Evolutionary conservation across 1,140 invertebrate genomes (phyloP).

Genomic region (Drosophila bipectinata): DNA sequence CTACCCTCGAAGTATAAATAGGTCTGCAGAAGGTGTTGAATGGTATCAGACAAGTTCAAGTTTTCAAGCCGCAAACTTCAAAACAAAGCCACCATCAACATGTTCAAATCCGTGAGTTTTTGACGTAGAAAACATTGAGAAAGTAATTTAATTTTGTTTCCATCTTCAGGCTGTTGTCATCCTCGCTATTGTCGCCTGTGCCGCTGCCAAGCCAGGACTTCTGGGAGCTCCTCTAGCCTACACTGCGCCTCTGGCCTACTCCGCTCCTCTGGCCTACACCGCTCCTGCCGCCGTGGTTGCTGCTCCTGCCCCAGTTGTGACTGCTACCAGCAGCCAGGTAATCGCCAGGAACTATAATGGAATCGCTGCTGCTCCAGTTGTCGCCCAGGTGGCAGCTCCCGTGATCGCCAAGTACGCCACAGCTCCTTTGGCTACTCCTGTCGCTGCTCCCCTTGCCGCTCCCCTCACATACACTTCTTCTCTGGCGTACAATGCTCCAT

Average conservation of each 20-base stretch:
- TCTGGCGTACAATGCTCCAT: not conserved
- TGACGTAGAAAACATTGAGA: not conserved
- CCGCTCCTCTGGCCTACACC: not conserved
- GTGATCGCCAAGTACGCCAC: constrained; percentile 20
- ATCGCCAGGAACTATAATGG: constrained; percentile 84
- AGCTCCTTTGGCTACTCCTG: constrained; percentile 24
- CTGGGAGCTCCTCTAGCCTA: constrained; percentile 47
- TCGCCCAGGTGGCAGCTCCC: constrained; percentile 8
- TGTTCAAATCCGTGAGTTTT: constrained; percentile 70
- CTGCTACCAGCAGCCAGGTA: constrained; percentile 84
- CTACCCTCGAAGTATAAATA: constrained; percentile 33
- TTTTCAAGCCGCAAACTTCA: constrained; percentile 17
- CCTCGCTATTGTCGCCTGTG: constrained; percentile 74
- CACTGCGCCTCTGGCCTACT: constrained; percentile 16
- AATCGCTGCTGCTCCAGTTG: constrained; percentile 64
- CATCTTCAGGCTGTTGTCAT: constrained; percentile 52
- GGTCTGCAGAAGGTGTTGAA: not conserved
- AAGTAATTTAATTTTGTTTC: not conserved
- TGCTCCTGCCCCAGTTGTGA: constrained; percentile 58
- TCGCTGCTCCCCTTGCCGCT: constrained; percentile 43
- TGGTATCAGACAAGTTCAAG: constrained; percentile 38
- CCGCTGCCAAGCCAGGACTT: constrained; percentile 72
- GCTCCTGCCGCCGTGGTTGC: constrained; percentile 26
- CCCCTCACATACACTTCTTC: constrained; percentile 15
- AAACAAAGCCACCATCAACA: constrained; percentile 29